phyloP scores from a whole-genome alignment of 2,888 invertebrate species.

The Apamea monoglypha region DNA sequence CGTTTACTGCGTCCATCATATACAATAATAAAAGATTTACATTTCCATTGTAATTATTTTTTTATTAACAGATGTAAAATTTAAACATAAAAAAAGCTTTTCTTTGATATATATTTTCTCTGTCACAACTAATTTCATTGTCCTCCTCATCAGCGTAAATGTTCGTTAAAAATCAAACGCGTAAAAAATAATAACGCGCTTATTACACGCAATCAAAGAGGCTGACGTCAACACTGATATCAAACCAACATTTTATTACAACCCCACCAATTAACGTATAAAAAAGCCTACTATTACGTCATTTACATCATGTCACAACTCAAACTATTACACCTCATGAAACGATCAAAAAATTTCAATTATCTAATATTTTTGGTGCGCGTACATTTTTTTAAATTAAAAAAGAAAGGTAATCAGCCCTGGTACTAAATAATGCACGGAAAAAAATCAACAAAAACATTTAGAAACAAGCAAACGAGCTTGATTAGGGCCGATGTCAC shows the following conservation, averaged over 20 bases:
- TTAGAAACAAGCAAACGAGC: conserved; percentile 81
- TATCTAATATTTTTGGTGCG: conserved; percentile 76
- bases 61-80: conserved; percentile 38
- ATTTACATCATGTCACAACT: conserved; percentile 56
- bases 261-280: conserved; percentile 49
- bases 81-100: conserved; percentile 16
- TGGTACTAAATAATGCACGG: conserved; percentile 75
- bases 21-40: conserved; percentile 56
- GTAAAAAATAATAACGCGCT: conserved; percentile 28
- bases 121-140: conserved; percentile 33
- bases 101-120: conserved; percentile 15
- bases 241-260: conserved; percentile 62
- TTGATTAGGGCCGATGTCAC: conserved; percentile 89
- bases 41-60: conserved; percentile 50
- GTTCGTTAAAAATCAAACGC: conserved; percentile 15
- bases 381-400: conserved; percentile 77
- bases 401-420: conserved; percentile 85
- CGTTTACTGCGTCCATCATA: conserved; percentile 44
- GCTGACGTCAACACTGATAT: conserved; percentile 58
- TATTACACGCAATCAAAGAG: conserved; percentile 59
- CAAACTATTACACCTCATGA: conserved; percentile 67
- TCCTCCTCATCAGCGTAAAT: conserved; percentile 37
- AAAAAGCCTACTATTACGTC: conserved; percentile 37
- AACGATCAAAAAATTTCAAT: conserved; percentile 81
- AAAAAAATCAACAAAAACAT: conserved; percentile 74